Evolutionary conservation across 2,888 invertebrate species (phyloP).

Genomic region (Caenorhabditis becei): DNA sequence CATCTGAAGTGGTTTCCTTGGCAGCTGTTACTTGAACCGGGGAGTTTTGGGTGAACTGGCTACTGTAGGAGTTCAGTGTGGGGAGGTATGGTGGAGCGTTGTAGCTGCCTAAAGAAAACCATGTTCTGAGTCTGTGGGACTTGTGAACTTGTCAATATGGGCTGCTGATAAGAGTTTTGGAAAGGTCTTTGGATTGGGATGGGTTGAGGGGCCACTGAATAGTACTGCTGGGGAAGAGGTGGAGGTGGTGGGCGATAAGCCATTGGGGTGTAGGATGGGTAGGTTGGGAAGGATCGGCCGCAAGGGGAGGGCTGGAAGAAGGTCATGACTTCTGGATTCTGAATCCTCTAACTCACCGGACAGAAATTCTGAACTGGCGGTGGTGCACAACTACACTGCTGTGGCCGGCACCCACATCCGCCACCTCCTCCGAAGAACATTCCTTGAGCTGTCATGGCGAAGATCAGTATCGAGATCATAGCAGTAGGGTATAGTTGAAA

Average conservation of each 20-base stretch:
- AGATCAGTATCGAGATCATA: conserved; percentile 8
- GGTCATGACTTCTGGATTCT: not conserved
- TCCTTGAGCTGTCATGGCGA: conserved; percentile 18
- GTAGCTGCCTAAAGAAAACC: conserved; percentile 36
- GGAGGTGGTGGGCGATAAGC: conserved; percentile 37
- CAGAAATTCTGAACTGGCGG: conserved; percentile 24
- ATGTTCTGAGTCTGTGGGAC: not conserved
- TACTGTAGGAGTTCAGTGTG: not conserved
- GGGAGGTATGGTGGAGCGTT: conserved; percentile 30
- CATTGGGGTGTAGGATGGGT: conserved; percentile 19
- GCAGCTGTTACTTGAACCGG: conserved; percentile 45
- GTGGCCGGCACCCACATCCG: conserved; percentile 38
- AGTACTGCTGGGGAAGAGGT: conserved; percentile 29
- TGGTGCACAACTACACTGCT: conserved; percentile 32
- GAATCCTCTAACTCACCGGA: conserved; percentile 16
- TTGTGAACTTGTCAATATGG: conserved; percentile 20
- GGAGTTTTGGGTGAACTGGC: not conserved
- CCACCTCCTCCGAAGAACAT: conserved; percentile 45
- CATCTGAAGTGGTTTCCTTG: conserved; percentile 25
- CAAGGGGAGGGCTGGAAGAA: conserved; percentile 37
- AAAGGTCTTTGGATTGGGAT: conserved; percentile 30
- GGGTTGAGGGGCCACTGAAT: conserved; percentile 16
- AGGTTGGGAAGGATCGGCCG: not conserved
- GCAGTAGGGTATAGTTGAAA: not conserved
- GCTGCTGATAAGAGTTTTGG: conserved; percentile 39